Percentiles rank a stretch among this genome's conserved stretches.
These are phyloP conservation scores for Penaeus chinensis DNA, from an alignment of 1,140 invertebrate species.

Conservation along the genomic window DNA sequence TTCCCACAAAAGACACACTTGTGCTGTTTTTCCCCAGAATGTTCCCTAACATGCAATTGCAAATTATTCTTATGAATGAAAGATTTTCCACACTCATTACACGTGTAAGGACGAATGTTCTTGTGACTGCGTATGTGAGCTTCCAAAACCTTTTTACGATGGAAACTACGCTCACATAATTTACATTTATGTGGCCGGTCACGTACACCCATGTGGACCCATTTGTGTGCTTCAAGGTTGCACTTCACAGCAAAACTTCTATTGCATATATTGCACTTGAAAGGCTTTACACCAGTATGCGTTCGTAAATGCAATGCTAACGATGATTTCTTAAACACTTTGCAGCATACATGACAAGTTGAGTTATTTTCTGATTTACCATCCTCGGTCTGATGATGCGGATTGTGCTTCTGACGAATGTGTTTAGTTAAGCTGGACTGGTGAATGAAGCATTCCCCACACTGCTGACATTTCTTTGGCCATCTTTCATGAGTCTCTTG, in stretches of 20 bases:
- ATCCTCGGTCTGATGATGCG: conserved; percentile 76
- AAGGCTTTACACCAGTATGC: conserved; percentile 80
- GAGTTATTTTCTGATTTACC: conserved; percentile 75
- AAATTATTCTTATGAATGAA: conserved; percentile 95
- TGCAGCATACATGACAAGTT: conserved; percentile 83
- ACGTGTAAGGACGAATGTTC: conserved; percentile 76
- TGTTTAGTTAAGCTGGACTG: conserved; percentile 83
- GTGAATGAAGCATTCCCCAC: conserved; percentile 86
- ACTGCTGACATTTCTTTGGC: conserved; percentile 85
- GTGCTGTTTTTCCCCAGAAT: conserved; percentile 88
- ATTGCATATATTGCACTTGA: conserved; percentile 83
- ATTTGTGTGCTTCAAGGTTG: conserved; percentile 88
- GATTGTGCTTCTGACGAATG: conserved; percentile 83
- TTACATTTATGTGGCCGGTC: conserved; percentile 88
- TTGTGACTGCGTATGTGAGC: conserved; percentile 74
- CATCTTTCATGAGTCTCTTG: conserved; percentile 84
- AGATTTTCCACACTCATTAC: conserved; percentile 92
- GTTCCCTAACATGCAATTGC: conserved; percentile 88
- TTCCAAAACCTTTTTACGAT: conserved; percentile 81
- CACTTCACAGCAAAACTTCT: conserved; percentile 88
- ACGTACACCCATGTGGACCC: conserved; percentile 86
- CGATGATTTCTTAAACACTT: conserved; percentile 81
- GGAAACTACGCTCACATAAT: conserved; percentile 84
- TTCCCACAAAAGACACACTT: conserved; percentile 89
- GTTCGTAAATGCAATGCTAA: conserved; percentile 81